These are phyloP conservation scores for Caiman crocodilus DNA, from an alignment of 2,797 vertebrate species.

Conservation along the genomic window DNA sequence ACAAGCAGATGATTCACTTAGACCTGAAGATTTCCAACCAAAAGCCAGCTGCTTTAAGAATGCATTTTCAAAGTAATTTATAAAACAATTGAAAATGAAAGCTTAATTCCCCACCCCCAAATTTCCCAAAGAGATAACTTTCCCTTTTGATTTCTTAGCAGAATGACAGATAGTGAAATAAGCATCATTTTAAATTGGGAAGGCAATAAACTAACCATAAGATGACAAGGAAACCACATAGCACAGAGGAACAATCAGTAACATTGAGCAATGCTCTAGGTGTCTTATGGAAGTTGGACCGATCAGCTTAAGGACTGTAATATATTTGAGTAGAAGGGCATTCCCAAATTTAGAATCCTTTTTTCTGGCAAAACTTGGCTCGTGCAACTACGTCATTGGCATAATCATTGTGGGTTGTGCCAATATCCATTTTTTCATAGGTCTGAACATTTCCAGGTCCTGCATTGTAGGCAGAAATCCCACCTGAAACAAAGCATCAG, in stretches of 20 bases:
- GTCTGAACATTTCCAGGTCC: constrained; percentile 8
- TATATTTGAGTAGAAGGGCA: not conserved
- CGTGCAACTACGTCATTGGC: constrained; percentile 63
- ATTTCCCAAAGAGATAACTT: not conserved
- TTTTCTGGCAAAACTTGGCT: constrained; percentile 65
- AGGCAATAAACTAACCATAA: not conserved
- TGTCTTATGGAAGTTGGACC: not conserved
- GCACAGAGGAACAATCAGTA: not conserved
- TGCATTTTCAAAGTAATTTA: not conserved
- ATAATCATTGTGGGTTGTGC: constrained; percentile 53
- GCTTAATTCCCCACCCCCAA: not conserved
- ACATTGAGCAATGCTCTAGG: not conserved
- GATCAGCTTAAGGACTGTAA: not conserved
- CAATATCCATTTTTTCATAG: constrained; percentile 27
- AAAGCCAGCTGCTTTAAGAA: not conserved
- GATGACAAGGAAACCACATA: not conserved
- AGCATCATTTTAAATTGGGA: not conserved
- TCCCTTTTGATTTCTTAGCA: not conserved
- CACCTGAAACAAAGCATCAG: constrained; percentile 65
- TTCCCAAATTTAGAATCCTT: constrained; percentile 34
- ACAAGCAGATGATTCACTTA: not conserved
- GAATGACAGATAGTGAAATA: not conserved
- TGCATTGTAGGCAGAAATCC: constrained; percentile 68
- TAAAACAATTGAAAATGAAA: not conserved
- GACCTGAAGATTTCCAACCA: not conserved